These are phyloP conservation scores for Thunnus thynnus DNA, from an alignment of 2,113 vertebrate species.

Conservation along the genomic window DNA sequence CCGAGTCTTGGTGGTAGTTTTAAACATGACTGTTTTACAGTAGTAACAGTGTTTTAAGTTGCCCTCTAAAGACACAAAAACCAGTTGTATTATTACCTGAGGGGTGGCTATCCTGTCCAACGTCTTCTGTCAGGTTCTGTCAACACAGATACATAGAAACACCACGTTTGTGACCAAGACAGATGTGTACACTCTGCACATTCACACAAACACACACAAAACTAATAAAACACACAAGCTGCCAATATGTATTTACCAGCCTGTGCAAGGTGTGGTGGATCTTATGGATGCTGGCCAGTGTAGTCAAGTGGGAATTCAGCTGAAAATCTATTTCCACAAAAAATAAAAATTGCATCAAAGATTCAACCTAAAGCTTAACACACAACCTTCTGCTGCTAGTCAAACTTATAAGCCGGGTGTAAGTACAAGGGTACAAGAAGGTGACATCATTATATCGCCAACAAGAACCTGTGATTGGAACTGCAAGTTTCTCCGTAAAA, in stretches of 20 bases:
- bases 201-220: constrained; percentile 16
- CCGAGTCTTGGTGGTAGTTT: not conserved
- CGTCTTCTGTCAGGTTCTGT: constrained; percentile 98
- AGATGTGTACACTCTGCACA: not conserved
- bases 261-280: constrained; percentile 99
- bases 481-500: not conserved
- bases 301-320: constrained; percentile 98
- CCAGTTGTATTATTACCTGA: constrained; percentile 87
- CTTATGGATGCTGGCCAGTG: constrained; percentile 99
- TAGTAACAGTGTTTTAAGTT: not conserved
- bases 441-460: constrained; percentile 63
- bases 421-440: constrained; percentile 50
- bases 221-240: constrained; percentile 38
- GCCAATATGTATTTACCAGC: constrained; percentile 90
- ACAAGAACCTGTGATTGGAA: constrained; percentile 1
- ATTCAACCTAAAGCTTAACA: constrained; percentile 8
- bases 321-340: constrained; percentile 89
- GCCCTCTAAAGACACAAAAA: not conserved
- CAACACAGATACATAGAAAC: constrained; percentile 41
- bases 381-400: constrained; percentile 23
- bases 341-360: constrained; percentile 24
- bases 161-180: constrained; percentile 23
- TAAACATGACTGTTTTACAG: not conserved
- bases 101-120: constrained; percentile 94
- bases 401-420: constrained; percentile 4